These are phyloP conservation scores for Spheniscus humboldti DNA, from an alignment of 2,797 vertebrate genomes.

Conservation along the genomic window DNA sequence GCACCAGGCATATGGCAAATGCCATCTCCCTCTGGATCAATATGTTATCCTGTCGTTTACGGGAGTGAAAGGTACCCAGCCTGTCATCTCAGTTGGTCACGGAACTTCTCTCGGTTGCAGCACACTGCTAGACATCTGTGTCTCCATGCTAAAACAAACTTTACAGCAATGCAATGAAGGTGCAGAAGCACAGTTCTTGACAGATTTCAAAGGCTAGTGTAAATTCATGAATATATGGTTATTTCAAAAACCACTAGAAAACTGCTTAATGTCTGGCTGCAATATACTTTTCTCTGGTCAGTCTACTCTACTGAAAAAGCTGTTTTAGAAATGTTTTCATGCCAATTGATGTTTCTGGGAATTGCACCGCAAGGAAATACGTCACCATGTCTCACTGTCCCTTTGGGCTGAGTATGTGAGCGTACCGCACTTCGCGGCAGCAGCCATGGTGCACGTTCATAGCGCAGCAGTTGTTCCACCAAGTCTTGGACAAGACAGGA, in stretches of 20 bases:
- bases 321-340: not conserved
- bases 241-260: not conserved
- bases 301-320: not conserved
- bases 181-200: not conserved
- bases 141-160: not conserved
- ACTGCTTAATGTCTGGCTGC: not conserved
- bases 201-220: not conserved
- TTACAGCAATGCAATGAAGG: not conserved
- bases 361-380: accelerated
- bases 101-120: not conserved
- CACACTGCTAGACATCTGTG: not conserved
- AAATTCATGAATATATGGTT: not conserved
- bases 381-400: not conserved
- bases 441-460: accelerated
- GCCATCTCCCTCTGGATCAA: not conserved
- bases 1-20: not conserved
- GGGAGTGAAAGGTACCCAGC: not conserved
- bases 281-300: too few relatives aligned
- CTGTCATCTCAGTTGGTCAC: not conserved
- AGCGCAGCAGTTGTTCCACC: not conserved
- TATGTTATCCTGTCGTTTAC: not conserved
- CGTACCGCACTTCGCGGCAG: accelerated
- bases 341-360: not conserved
- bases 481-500: not conserved
- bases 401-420: not conserved